These are phyloP conservation scores for Paralichthys olivaceus DNA, from an alignment of 2,113 vertebrate species.

Conservation along the genomic window DNA sequence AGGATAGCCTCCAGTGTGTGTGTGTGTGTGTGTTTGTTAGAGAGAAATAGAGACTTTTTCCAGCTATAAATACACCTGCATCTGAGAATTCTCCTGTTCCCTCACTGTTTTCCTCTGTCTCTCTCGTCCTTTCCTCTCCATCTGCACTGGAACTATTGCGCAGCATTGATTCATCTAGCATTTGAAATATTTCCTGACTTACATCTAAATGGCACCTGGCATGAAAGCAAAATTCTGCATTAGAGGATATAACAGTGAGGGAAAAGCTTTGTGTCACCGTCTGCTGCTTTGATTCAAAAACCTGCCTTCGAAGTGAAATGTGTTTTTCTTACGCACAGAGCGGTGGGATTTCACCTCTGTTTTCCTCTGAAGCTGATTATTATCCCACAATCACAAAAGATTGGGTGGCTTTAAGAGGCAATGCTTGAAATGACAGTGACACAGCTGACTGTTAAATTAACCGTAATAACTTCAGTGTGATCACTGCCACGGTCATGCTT, in stretches of 20 bases:
- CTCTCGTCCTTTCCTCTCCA: conserved; percentile 8
- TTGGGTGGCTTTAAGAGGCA: background rate
- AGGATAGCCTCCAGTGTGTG: conserved; percentile 68
- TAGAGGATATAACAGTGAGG: conserved; percentile 1
- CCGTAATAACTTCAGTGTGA: background rate
- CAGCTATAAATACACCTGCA: conserved; percentile 76
- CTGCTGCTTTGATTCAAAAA: conserved; percentile 41
- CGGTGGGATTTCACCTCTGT: conserved; percentile 18
- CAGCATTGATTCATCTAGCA: conserved; percentile 15
- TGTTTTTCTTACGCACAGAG: background rate
- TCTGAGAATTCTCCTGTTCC: conserved; percentile 67
- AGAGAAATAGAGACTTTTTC: conserved; percentile 33
- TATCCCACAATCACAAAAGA: conserved; percentile 1
- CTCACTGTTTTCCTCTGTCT: conserved; percentile 29
- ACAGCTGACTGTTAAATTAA: background rate
- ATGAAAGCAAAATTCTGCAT: conserved; percentile 23
- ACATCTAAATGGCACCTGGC: conserved; percentile 28
- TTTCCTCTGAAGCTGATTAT: conserved; percentile 11
- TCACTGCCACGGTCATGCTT: background rate
- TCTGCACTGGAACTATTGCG: conserved; percentile 29
- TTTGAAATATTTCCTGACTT: conserved; percentile 33
- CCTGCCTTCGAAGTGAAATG: conserved; percentile 20
- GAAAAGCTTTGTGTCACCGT: background rate
- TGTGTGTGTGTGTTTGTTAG: background rate
- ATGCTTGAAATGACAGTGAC: conserved; percentile 1